These are phyloP conservation scores for Amiota communis DNA, from an alignment of 2,888 invertebrate genomes.

Conservation along the genomic window DNA sequence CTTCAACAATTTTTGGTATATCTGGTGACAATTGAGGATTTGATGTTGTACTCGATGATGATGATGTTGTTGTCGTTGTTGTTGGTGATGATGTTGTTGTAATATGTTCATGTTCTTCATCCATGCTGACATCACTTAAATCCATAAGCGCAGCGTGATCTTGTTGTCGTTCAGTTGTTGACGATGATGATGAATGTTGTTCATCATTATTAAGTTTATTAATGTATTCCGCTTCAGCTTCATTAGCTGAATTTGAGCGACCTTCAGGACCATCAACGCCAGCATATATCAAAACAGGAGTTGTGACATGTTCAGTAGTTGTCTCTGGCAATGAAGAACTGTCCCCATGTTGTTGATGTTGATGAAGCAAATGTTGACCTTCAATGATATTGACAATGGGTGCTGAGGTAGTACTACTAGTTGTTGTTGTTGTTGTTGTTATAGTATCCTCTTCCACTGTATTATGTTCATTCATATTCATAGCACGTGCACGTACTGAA, in stretches of 20 bases:
- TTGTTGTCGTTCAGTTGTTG: slow-evolving; percentile 48
- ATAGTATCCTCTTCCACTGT: slow-evolving; percentile 13
- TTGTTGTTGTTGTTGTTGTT: slow-evolving; percentile 30
- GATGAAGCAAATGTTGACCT: slow-evolving; percentile 56
- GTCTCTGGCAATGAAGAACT: no score
- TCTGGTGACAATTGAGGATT: slow-evolving; percentile 50
- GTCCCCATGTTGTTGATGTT: slow-evolving; percentile 18
- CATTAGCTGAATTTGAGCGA: slow-evolving; percentile 52
- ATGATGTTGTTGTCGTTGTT: slow-evolving; percentile 45
- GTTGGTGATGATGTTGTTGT: slow-evolving; percentile 37
- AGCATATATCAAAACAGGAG: slow-evolving; percentile 11
- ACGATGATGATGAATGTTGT: slow-evolving; percentile 46
- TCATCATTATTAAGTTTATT: slow-evolving; percentile 41
- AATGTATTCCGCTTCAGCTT: slow-evolving; percentile 48
- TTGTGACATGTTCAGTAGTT: no score
- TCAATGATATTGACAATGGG: slow-evolving; percentile 65
- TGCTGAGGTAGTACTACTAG: slow-evolving; percentile 37
- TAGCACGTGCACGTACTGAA: slow-evolving; percentile 66
- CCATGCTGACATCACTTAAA: slow-evolving; percentile 86
- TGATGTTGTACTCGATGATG: slow-evolving; percentile 6
- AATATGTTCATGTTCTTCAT: slow-evolving; percentile 69
- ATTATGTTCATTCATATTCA: slow-evolving; percentile 60
- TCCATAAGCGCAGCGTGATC: slow-evolving; percentile 72
- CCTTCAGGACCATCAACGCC: slow-evolving; percentile 62
- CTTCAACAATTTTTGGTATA: slow-evolving; percentile 65